Base-by-base conservation (phyloP, 2,888 invertebrate genomes). In the Synanthedon formicaeformis region DNA sequence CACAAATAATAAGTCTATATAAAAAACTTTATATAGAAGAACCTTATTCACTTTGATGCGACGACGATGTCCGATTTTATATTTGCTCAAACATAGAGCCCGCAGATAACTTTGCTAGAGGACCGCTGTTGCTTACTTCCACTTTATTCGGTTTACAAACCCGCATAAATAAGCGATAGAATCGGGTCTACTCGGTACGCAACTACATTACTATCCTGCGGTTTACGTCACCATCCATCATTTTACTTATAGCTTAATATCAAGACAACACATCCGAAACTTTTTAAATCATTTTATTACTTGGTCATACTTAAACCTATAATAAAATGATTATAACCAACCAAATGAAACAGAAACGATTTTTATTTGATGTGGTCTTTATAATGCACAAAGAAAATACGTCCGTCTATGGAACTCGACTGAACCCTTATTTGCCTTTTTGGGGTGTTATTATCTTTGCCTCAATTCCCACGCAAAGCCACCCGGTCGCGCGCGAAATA, bases 341-440 rank as follows among this genome's bases (percentile, higher is more conserved):
- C 73, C 75, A 75, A 78, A 81, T 82, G 79, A 75, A 73, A 71
- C 66, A 68, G 70, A 74, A 76, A 68, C 71, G 70, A 71, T 78
- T 75, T 72, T 68, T 69, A 58, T 61, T 56, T 66, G 71, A 69
- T 65, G 70, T 70, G 71, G 74, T 74, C 75, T 78, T n/a, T 76
- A 77, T 79, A 79, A 75, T 73, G 72, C 77, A 76, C 81, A 79
- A 81, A 78, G 75, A 79, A 84, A 82, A 82, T 76, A 78, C 78
- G 74, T 73, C 73, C 77, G 75, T 79, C 77, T 74, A 73, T 73
- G 72, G 72, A 80, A 78, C 78, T 78, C 71, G 66, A 73, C 75
- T 73, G 71, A 78, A 79, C 82, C 81, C 77, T 74, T 81, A 81
- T 83, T 86, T 83, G 81, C 79, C 79, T 84, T 85, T 82, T 79